Evolutionary conservation across 2,888 invertebrate species (phyloP).

Genomic region (Saturnia pavonia): DNA sequence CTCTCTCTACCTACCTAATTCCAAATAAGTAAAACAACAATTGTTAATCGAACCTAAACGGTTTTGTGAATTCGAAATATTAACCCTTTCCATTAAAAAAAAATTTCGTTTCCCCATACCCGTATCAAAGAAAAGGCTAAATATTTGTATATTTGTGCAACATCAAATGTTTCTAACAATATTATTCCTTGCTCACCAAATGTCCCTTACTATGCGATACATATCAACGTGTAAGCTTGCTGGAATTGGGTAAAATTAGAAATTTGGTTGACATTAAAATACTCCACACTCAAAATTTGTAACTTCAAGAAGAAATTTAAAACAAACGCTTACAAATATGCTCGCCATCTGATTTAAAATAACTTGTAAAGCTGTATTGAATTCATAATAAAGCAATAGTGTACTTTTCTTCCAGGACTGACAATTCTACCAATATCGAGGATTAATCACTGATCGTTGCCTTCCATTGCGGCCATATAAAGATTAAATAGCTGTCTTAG

Average conservation of each 20-base stretch:
- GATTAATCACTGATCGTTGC: background rate
- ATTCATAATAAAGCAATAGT: background rate
- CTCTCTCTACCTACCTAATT: too few relatives aligned
- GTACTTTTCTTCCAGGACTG: background rate
- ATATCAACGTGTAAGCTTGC: background rate
- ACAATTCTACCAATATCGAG: background rate
- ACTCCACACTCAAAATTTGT: background rate
- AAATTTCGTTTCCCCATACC: background rate
- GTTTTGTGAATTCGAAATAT: background rate
- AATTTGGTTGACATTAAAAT: background rate
- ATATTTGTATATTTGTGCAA: conserved; percentile 1
- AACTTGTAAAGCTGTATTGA: background rate
- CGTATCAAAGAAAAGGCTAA: background rate
- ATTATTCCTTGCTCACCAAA: background rate
- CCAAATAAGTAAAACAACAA: background rate
- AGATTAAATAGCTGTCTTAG: too few relatives aligned
- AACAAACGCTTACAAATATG: background rate
- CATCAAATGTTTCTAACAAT: background rate
- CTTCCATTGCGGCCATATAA: background rate
- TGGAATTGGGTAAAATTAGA: background rate
- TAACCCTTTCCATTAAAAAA: background rate
- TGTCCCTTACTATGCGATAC: conserved; percentile 10
- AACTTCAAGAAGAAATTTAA: background rate
- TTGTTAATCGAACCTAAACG: background rate
- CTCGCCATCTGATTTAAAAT: background rate